Percentiles rank a stretch among this genome's conserved stretches.
Evolutionary conservation across 2,888 invertebrate species (phyloP).

Genomic region (Oscheius onirici): DNA sequence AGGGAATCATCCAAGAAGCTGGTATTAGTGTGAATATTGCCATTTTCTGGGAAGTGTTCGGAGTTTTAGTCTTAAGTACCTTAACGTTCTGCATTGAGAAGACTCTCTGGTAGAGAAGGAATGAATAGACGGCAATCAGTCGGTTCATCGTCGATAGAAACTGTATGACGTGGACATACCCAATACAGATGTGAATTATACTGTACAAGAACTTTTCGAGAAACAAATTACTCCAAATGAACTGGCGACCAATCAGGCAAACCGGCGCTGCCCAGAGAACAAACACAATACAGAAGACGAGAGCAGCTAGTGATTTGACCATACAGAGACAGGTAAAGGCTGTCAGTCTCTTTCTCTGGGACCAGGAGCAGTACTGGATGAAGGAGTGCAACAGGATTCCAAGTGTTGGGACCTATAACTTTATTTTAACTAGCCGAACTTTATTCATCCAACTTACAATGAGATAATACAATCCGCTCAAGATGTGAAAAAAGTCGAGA

Average conservation of each 20-base stretch:
- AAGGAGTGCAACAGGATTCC: background rate
- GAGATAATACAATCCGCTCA: no score
- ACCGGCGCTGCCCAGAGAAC: background rate
- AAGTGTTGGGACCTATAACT: background rate
- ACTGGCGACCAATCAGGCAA: background rate
- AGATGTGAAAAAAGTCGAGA: no score
- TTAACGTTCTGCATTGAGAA: background rate
- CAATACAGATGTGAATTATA: background rate
- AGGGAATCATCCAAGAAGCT: constrained; percentile 4
- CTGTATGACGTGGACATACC: constrained; percentile 1
- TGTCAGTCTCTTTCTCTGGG: background rate
- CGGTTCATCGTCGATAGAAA: background rate
- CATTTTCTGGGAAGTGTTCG: background rate
- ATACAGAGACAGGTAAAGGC: background rate
- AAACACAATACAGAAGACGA: background rate
- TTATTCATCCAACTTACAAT: no score
- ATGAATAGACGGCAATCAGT: constrained; percentile 11
- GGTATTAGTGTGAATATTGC: background rate
- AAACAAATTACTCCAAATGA: constrained; percentile 2
- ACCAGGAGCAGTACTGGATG: background rate
- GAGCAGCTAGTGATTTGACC: background rate
- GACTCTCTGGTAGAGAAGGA: background rate
- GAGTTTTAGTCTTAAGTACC: background rate
- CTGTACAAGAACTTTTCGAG: background rate
- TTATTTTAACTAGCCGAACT: no score